Evolutionary conservation across 2,888 invertebrate species (phyloP), one percentile per base, ranked within the genome.

Genomic region (Drosophila meridiana): DNA sequence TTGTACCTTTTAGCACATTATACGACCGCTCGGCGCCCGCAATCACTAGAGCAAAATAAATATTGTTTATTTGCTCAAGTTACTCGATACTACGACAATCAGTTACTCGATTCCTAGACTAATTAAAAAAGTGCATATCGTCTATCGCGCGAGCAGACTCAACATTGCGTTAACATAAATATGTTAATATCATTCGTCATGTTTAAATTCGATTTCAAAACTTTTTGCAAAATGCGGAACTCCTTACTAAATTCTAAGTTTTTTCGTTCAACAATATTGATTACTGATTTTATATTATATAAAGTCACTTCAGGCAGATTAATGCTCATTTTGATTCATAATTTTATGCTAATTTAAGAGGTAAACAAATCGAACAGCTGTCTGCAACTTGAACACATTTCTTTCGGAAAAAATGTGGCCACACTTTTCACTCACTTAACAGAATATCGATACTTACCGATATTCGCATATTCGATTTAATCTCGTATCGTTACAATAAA

Each of bases 11-110:
- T 76, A 78, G 28, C 57, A 45, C 63, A 76, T 76, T 67, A 67
- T 70, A 68, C 61, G 73, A 62, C 59, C 36, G 56, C 45, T 40
- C 30, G 67, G 43, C 64, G 43, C 61, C 43, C 68, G 68, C 78
- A 57, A 60, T 55, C 72, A 69, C 67, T 64, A 67, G 53, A 65
- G 43, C 62, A 59, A 72, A 20, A 53, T 62, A 42, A 65, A 68
- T 59, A 50, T 79, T 79, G 78, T 79, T 78, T 78, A 78, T 79
- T 78, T 59, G 48, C 28, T 11, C 5, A 76, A 63, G 47, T 60
- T 58, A 70, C 38, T 70, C 72, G 72, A 72, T 72, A 55, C 28
- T 14, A 52, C 47, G 26, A 14, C 40, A 42, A 28, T 40, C 36
- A 45, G 62, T 43, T 62, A 71, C 59, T 61, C 73, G 74, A 73